Base-by-base conservation (phyloP, 35 echinoderm and acorn worm genomes). In the Ptychodera flava region DNA sequence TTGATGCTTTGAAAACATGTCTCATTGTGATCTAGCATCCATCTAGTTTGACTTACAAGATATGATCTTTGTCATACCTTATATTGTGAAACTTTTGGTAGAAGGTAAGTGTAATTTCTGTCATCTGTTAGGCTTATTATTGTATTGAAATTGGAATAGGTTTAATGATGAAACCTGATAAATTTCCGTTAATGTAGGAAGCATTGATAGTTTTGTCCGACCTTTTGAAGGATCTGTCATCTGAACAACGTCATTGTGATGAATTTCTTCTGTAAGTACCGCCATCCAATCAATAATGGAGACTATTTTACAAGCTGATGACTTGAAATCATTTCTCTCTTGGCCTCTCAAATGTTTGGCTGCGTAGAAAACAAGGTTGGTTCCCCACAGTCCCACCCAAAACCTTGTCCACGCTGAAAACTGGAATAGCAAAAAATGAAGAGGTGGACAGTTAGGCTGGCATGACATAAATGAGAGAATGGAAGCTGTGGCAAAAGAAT, bases 331-430 rank as follows among this genome's bases (percentile, higher is more conserved):
- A 85, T 64, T 82, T 88, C 95, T 90, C 15, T 98, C 95, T 22
- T 88, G 91, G 31, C 92, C 90, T 76, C 64, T 91, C 79, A 99
- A 99, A 76, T 91, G 86, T 83, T 99, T 99, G 28, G 96, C 90
- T 90, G 90, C 89, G 88, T 98, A 98, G 77, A 94, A 93, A 83
- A 99, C 80, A 31, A 99, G 82, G 79, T 94, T 99, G 31, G 96
- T 99, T 15, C 96, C 92, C 96, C 96, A 99, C 78, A 99, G 83
- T 32, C 96, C 96, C 1, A 99, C 93, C 96, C 96, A 99, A 80
- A 92, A 99, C 83, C 93, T 94, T 27, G 96, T 90, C 90, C 93
- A 99, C 16, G 96, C 89, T 35, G 96, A 92, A 16, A 99, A 90
- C 93, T 95, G 84, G 28, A 12, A 78, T 77, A 79, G 33, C 33